These are phyloP conservation scores for Pedetes capensis DNA, from an alignment of 2,113 vertebrate genomes.

Conservation along the genomic window DNA sequence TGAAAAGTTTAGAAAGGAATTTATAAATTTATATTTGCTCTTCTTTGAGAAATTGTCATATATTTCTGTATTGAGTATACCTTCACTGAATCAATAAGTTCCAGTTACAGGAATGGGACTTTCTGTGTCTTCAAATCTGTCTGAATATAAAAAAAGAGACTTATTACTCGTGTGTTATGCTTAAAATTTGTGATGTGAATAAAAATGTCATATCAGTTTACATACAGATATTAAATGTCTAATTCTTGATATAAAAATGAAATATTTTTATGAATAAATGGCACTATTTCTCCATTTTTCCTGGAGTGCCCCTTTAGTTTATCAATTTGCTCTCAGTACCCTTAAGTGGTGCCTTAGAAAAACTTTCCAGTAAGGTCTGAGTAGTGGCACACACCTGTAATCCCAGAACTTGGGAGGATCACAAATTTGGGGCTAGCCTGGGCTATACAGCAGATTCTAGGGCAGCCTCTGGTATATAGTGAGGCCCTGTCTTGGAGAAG, in stretches of 20 bases:
- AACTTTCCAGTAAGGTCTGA: too few species aligned
- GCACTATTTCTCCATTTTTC: background rate
- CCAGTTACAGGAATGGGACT: background rate
- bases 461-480: too few species aligned
- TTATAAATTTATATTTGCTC: background rate
- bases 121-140: background rate
- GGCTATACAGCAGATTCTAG: too few species aligned
- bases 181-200: background rate
- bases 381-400: too few species aligned
- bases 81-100: background rate
- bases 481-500: too few species aligned
- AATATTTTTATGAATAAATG: background rate
- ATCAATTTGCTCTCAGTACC: background rate
- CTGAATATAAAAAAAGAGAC: background rate
- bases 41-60: background rate
- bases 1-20: background rate
- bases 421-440: too few species aligned
- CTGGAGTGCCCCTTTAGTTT: background rate
- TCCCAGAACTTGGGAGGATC: too few species aligned
- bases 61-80: slow-evolving; percentile 6
- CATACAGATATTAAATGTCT: background rate
- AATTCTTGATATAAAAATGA: background rate
- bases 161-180: background rate
- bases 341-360: background rate
- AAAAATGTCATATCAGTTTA: background rate